phyloP scores from a whole-genome alignment of 2,113 vertebrate genomes.

The Cynopterus brachyotis region DNA sequence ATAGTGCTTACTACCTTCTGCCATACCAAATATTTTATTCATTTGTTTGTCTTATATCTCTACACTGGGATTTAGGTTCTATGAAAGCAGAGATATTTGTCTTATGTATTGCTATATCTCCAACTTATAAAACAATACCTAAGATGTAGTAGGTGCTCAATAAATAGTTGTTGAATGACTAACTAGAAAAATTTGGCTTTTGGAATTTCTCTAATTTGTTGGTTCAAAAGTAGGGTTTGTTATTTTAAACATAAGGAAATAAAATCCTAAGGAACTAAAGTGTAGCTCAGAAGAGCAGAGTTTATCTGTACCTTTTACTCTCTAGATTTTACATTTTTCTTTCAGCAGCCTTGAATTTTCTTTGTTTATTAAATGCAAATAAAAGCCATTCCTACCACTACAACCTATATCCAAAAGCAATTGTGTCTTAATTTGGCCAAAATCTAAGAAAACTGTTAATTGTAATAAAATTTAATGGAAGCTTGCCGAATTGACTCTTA shows the following conservation, averaged over 20 bases:
- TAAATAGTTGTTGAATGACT: slow-evolving; percentile 4
- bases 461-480: not conserved
- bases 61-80: not conserved
- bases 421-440: not conserved
- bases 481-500: not conserved
- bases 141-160: not conserved
- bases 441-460: slow-evolving; percentile 4
- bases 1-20: not conserved
- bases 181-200: not conserved
- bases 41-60: not conserved
- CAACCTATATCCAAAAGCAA: not conserved
- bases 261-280: slow-evolving; percentile 14
- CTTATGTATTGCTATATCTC: not conserved
- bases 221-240: not conserved
- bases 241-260: slow-evolving; percentile 37
- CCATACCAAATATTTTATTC: not conserved
- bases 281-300: not conserved
- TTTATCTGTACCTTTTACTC: not conserved
- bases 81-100: not conserved
- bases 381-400: not conserved
- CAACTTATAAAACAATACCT: not conserved
- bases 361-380: slow-evolving; percentile 22
- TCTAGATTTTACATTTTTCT: not conserved
- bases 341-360: slow-evolving; percentile 28
- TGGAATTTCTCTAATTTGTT: slow-evolving; percentile 7